These are phyloP conservation scores for Oreortyx pictus DNA, from an alignment of 2,797 vertebrate genomes.

Conservation along the genomic window DNA sequence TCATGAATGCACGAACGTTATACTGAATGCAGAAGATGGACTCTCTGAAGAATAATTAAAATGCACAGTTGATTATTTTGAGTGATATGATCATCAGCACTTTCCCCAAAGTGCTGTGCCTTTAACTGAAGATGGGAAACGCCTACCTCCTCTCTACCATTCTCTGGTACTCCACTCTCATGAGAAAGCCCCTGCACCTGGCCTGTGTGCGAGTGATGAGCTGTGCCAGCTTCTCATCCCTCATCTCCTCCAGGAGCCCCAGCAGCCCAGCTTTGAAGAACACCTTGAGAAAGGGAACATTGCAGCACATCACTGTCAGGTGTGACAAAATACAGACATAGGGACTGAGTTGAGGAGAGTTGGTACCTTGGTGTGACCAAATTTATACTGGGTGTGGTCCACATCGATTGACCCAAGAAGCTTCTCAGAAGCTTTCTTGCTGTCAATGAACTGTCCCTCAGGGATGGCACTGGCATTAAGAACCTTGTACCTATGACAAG, in stretches of 20 bases:
- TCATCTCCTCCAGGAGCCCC: conserved; percentile 83
- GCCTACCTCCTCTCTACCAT: conserved; percentile 82
- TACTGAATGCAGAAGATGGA: conserved; percentile 87
- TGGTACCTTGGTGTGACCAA: conserved; percentile 75
- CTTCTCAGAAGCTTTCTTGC: conserved; percentile 92
- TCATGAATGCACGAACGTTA: conserved; percentile 92
- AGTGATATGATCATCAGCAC: no score
- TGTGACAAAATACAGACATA: no score
- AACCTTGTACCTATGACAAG: conserved; percentile 82
- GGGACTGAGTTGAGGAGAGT: no score
- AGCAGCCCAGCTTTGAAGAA: no score
- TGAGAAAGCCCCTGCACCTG: conserved; percentile 62
- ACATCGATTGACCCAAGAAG: conserved; percentile 88
- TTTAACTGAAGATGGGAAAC: no score
- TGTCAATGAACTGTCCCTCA: conserved; percentile 91
- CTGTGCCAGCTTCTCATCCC: conserved; percentile 86
- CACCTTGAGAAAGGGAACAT: no score
- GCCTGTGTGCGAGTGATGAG: conserved; percentile 86
- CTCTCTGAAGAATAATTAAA: conserved; percentile 67
- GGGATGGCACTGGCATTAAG: conserved; percentile 90
- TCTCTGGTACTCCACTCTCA: conserved; percentile 79
- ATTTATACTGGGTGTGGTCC: conserved; percentile 89
- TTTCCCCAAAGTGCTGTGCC: no score
- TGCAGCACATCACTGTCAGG: no score
- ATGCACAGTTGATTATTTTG: neutral